phyloP scores from a whole-genome alignment of 1,140 invertebrate genomes.

The Drosophila tristis region DNA sequence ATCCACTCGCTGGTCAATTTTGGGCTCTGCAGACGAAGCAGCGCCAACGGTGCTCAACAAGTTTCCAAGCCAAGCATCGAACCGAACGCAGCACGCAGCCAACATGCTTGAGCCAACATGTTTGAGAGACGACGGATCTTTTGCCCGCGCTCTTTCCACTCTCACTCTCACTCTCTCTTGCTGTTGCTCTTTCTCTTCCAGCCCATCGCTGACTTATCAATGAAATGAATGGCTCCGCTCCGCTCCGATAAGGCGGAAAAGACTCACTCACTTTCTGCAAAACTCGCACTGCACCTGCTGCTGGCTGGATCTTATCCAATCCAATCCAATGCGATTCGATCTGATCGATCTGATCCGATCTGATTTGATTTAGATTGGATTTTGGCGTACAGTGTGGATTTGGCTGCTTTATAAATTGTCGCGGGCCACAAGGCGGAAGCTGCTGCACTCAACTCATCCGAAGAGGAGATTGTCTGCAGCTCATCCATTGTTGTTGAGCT shows the following conservation, averaged over 20 bases:
- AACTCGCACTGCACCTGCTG: no score
- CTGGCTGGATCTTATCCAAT: not conserved
- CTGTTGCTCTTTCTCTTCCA: slow-evolving; percentile 32
- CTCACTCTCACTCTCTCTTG: slow-evolving; percentile 42
- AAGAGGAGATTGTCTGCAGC: slow-evolving; percentile 7
- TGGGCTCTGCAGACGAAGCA: slow-evolving; percentile 35
- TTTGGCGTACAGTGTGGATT: no score
- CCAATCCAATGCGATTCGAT: no score
- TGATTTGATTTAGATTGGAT: no score
- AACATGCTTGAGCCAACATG: slow-evolving; percentile 13
- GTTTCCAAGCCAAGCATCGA: slow-evolving; percentile 5
- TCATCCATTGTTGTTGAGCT: slow-evolving; percentile 4
- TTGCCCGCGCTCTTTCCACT: slow-evolving; percentile 9
- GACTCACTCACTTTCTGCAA: no score
- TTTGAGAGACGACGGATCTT: slow-evolving; percentile 10
- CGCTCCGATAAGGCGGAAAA: no score
- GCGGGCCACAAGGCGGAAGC: slow-evolving; percentile 12
- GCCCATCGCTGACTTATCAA: not conserved
- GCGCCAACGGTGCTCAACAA: slow-evolving; percentile 34
- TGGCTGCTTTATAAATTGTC: no score
- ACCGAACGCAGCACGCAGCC: not conserved
- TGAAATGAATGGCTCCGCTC: no score
- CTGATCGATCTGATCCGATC: no score
- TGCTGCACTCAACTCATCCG: slow-evolving; percentile 12
- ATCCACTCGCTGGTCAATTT: no score